phyloP scores from a whole-genome alignment of 2,113 vertebrate species.

The Cranoglanis bouderius region DNA sequence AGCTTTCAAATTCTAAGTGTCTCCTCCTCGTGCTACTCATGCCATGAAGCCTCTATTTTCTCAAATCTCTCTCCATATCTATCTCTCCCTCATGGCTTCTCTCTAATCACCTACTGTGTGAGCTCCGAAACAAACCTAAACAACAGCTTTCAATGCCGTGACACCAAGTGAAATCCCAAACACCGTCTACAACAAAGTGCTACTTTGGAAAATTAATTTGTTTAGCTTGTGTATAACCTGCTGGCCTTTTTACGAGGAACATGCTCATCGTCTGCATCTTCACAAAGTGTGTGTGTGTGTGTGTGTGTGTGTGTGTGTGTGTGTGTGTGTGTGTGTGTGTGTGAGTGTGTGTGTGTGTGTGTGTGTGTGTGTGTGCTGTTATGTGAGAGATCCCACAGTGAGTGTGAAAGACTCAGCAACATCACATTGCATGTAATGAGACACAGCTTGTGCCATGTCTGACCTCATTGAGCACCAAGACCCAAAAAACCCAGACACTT shows the following conservation, averaged over 20 bases:
- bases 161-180: not conserved
- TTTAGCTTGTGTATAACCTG: not conserved
- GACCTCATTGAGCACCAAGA: not conserved
- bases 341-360: not conserved
- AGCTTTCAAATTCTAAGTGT: not conserved
- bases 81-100: not conserved
- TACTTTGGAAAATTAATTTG: not conserved
- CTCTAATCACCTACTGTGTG: not conserved
- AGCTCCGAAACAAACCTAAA: not conserved
- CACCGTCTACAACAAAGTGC: not conserved
- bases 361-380: not conserved
- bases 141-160: not conserved
- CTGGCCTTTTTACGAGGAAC: no score
- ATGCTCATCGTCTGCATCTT: not conserved
- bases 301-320: not conserved
- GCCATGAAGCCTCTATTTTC: slow-evolving; percentile 15
- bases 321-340: not conserved
- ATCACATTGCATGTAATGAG: not conserved
- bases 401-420: not conserved
- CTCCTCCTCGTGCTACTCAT: not conserved
- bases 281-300: not conserved
- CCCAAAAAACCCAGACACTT: not conserved
- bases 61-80: slow-evolving; percentile 52
- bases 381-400: not conserved
- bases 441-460: not conserved